A percentile compares a stretch with the other conserved stretches of the same genome.
phyloP scores from a whole-genome alignment of 2,113 vertebrate genomes.

The Crotalus viridis region DNA sequence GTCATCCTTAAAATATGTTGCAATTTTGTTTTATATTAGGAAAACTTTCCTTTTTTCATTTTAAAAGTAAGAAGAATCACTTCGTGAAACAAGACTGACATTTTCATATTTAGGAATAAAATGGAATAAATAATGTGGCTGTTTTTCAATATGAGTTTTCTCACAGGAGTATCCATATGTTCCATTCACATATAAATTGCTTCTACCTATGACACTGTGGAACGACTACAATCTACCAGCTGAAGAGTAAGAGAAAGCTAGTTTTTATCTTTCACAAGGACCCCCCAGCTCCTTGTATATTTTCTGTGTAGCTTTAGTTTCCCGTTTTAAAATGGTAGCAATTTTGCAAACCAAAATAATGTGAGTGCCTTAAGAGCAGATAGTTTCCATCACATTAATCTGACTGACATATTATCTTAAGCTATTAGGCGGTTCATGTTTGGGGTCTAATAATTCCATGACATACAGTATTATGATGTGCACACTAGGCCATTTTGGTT shows the following conservation, averaged over 20 bases:
- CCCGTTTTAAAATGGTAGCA: neutral
- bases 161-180: neutral
- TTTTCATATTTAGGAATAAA: neutral
- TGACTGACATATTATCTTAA: neutral
- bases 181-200: neutral
- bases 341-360: neutral
- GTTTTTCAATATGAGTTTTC: neutral
- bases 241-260: neutral
- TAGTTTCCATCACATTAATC: neutral
- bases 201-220: neutral
- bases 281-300: neutral
- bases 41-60: neutral
- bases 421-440: neutral
- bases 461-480: neutral
- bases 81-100: neutral
- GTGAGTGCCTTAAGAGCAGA: neutral
- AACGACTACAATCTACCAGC: neutral
- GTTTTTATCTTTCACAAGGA: neutral
- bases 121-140: neutral
- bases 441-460: neutral
- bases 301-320: neutral
- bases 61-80: neutral
- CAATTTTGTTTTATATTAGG: neutral
- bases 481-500: neutral
- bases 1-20: neutral